Conservation (phyloP, 2,888 invertebrate species). For the Agrochola lota region DNA sequence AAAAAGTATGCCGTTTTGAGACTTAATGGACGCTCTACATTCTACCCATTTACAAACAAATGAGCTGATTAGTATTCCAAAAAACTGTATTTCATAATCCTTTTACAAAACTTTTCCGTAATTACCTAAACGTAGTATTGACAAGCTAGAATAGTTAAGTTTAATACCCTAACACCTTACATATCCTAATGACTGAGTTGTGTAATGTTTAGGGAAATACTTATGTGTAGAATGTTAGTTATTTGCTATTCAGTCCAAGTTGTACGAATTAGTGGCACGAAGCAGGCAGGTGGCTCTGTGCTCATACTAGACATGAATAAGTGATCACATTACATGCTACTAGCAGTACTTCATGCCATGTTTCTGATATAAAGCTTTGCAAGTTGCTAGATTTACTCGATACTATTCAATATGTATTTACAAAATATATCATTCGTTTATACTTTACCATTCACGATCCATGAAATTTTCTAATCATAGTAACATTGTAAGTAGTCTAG, state of each 20-base stretch:
- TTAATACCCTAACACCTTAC: constrained; percentile 27
- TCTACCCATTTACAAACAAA: background rate
- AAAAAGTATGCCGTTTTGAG: background rate
- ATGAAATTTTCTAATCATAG: background rate
- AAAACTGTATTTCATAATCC: constrained; percentile 21
- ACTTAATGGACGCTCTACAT: constrained; percentile 13
- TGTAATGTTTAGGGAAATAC: constrained; percentile 43
- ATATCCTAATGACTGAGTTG: constrained; percentile 25
- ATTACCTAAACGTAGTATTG: constrained; percentile 31
- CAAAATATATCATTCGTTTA: background rate
- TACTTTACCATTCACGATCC: background rate
- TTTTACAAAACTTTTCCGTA: constrained; percentile 30
- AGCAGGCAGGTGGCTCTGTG: constrained; percentile 50
- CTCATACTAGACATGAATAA: constrained; percentile 48
- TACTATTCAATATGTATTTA: constrained; percentile 13
- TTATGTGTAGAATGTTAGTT: constrained; percentile 31
- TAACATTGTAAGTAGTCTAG: background rate
- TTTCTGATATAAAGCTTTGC: constrained; percentile 23
- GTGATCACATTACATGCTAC: constrained; percentile 39
- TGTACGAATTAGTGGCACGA: constrained; percentile 50
- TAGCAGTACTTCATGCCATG: constrained; percentile 13
- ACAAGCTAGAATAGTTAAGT: constrained; percentile 4
- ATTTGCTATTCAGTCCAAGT: constrained; percentile 55
- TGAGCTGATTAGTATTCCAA: constrained; percentile 1
- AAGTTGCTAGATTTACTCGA: constrained; percentile 11